phyloP scores from a whole-genome alignment of 2,797 vertebrate species.

The Pangasius djambal region DNA sequence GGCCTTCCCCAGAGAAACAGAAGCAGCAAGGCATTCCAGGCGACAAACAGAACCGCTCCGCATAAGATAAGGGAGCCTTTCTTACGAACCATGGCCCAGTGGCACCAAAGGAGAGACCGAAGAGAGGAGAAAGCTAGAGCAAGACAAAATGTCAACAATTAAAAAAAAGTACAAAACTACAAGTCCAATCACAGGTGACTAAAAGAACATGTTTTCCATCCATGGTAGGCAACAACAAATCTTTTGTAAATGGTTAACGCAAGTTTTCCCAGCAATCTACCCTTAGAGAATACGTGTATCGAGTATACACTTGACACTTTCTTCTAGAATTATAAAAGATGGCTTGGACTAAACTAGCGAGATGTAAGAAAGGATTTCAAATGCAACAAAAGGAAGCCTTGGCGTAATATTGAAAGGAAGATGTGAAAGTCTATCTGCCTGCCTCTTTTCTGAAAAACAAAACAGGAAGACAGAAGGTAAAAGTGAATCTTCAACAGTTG shows the following conservation, averaged over 20 bases:
- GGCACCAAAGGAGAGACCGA: conserved; percentile 62
- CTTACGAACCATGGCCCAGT: conserved; percentile 85
- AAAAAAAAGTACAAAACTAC: neutral
- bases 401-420: conserved; percentile 50
- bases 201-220: neutral
- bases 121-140: conserved; percentile 60
- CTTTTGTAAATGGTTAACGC: neutral
- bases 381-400: conserved; percentile 23
- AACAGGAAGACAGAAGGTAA: neutral
- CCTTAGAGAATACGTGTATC: neutral
- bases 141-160: conserved; percentile 37
- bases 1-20: conserved; percentile 93
- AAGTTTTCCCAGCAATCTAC: neutral
- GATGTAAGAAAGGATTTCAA: neutral
- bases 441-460: conserved; percentile 52
- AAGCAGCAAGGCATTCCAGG: conserved; percentile 92
- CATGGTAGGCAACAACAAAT: neutral
- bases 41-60: conserved; percentile 88
- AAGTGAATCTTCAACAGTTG: neutral
- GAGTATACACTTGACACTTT: neutral
- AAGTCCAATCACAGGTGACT: neutral
- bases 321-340: neutral
- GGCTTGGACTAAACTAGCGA: neutral
- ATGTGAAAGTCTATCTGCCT: conserved; percentile 62
- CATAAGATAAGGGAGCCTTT: conserved; percentile 88